These are phyloP conservation scores for Drosophila meridiana DNA, from an alignment of 2,888 invertebrate genomes.

Conservation along the genomic window DNA sequence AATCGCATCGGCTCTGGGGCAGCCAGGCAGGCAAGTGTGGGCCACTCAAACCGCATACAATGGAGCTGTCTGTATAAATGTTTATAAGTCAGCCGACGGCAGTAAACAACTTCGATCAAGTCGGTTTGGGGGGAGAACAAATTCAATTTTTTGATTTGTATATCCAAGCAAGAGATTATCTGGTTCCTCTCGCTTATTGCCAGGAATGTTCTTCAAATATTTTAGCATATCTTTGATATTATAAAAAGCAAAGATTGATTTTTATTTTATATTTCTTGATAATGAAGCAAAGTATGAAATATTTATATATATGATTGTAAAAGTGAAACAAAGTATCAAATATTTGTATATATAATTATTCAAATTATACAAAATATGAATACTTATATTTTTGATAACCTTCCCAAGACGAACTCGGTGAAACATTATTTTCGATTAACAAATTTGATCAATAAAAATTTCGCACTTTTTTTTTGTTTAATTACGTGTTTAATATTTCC, in stretches of 20 bases:
- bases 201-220: background rate
- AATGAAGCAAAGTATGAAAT: background rate
- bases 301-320: background rate
- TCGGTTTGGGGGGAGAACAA: background rate
- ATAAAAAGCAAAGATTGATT: background rate
- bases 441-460: background rate
- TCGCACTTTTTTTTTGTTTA: no score
- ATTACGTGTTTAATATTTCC: background rate
- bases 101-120: conserved; percentile 6
- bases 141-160: background rate
- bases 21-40: background rate
- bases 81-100: background rate
- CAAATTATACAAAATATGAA: no score
- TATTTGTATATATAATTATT: background rate
- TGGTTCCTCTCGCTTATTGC: background rate
- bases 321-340: background rate
- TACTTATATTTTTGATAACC: background rate
- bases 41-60: background rate
- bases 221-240: background rate
- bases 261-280: no score
- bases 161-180: background rate
- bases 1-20: background rate
- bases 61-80: conserved; percentile 9
- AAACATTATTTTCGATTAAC: background rate
- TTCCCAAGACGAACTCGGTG: background rate